Conservation (phyloP, 2,113 vertebrate genomes). For the Prinia subflava region DNA sequence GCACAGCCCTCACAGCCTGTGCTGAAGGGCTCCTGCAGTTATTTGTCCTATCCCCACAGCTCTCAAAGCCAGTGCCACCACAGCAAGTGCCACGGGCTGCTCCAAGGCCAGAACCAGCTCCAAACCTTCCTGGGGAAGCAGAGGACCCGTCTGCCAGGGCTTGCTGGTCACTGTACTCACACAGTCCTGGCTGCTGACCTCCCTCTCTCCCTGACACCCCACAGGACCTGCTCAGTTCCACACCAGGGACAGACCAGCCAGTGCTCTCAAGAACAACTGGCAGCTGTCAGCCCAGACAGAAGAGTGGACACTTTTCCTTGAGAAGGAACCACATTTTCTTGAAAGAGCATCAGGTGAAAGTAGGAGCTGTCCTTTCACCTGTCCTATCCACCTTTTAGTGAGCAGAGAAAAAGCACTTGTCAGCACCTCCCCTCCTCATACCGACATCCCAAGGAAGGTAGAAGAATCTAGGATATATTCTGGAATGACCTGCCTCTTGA, state of each 20-base stretch:
- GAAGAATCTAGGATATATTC: neutral
- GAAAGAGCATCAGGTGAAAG: neutral
- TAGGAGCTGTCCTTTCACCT: neutral
- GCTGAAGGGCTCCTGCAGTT: neutral
- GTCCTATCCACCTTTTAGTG: neutral
- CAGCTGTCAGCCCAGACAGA: neutral
- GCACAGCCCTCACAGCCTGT: neutral
- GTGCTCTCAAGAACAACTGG: neutral
- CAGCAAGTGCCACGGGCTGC: neutral
- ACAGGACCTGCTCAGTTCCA: neutral
- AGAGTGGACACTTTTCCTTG: neutral
- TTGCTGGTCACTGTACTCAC: neutral
- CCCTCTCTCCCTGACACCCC: neutral
- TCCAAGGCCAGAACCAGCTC: neutral
- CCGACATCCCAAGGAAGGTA: neutral
- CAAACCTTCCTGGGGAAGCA: neutral
- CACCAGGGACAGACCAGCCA: neutral
- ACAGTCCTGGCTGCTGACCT: neutral
- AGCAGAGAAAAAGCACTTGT: neutral
- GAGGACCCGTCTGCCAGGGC: neutral
- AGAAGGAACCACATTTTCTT: neutral
- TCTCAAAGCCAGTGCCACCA: fast-evolving
- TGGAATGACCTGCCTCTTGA: neutral
- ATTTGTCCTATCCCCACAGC: neutral
- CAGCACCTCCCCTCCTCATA: neutral